These are phyloP conservation scores for Meriones psammophilus DNA, from an alignment of 2,797 vertebrate genomes.

Conservation along the genomic window DNA sequence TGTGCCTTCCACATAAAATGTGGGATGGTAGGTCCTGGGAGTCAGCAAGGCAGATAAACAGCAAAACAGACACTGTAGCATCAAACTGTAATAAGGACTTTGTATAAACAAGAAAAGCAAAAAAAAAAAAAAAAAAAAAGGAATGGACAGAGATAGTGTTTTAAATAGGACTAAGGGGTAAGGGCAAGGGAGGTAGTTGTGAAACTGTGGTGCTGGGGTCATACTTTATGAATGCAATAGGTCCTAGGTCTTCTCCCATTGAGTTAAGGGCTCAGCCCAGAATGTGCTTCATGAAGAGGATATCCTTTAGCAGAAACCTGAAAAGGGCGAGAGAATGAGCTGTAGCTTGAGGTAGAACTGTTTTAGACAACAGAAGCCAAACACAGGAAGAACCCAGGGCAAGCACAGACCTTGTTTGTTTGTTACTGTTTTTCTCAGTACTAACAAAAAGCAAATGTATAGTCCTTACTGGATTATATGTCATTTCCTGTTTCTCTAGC, in stretches of 20 bases:
- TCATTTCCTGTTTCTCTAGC: neutral
- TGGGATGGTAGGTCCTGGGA: neutral
- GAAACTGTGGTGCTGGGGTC: too few species aligned
- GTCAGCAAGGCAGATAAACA: slow-evolving; percentile 1
- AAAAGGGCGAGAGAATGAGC: neutral
- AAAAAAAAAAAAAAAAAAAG: neutral
- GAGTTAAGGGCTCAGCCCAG: neutral
- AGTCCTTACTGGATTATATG: neutral
- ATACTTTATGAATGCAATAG: neutral
- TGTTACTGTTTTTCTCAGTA: neutral
- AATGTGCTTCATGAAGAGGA: slow-evolving; percentile 19
- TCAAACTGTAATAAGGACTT: neutral
- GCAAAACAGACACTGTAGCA: neutral
- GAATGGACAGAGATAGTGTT: neutral
- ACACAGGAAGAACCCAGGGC: neutral
- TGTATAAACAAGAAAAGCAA: neutral
- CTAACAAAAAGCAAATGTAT: neutral
- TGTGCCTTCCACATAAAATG: neutral
- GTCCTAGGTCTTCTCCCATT: neutral
- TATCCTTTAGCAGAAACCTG: neutral
- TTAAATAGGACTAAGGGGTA: neutral
- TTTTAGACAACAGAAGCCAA: neutral
- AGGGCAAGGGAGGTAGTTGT: neutral
- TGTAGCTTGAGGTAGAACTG: neutral
- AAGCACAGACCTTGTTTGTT: neutral